Conservation (phyloP, 2,113 vertebrate species). For the Himantopus leucocephalus region DNA sequence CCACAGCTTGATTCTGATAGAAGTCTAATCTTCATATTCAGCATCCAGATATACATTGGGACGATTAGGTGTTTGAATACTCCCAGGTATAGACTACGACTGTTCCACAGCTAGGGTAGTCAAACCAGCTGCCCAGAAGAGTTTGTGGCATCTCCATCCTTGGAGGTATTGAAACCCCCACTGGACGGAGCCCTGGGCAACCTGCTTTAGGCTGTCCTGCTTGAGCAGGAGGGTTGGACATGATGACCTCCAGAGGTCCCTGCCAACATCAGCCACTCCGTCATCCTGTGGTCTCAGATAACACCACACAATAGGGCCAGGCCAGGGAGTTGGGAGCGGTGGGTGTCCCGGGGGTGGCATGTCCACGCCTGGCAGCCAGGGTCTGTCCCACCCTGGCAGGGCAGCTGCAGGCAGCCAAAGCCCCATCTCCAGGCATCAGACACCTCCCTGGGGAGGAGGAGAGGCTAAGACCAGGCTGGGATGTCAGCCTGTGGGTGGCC, state of each 20-base stretch:
- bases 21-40: not conserved
- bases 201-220: not conserved
- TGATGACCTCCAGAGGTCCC: not conserved
- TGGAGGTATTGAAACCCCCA: not conserved
- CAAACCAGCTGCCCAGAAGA: not conserved
- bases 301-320: accelerated
- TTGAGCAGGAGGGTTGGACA: not conserved
- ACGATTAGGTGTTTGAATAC: not conserved
- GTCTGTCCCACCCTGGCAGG: too few species aligned
- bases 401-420: too few species aligned
- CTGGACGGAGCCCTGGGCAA: not conserved
- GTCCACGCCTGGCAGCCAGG: too few species aligned
- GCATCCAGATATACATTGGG: not conserved
- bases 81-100: not conserved
- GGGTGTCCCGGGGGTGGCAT: accelerated
- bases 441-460: too few species aligned
- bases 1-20: not conserved
- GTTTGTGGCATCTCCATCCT: not conserved
- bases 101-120: not conserved
- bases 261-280: not conserved
- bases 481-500: too few species aligned
- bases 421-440: too few species aligned
- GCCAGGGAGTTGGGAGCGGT: not conserved
- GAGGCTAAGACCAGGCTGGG: too few species aligned
- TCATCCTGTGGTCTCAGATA: not conserved